Percentiles rank a stretch among this genome's conserved stretches.
These are phyloP conservation scores for Lithophane leautieri DNA, from an alignment of 2,888 invertebrate species.

Conservation along the genomic window DNA sequence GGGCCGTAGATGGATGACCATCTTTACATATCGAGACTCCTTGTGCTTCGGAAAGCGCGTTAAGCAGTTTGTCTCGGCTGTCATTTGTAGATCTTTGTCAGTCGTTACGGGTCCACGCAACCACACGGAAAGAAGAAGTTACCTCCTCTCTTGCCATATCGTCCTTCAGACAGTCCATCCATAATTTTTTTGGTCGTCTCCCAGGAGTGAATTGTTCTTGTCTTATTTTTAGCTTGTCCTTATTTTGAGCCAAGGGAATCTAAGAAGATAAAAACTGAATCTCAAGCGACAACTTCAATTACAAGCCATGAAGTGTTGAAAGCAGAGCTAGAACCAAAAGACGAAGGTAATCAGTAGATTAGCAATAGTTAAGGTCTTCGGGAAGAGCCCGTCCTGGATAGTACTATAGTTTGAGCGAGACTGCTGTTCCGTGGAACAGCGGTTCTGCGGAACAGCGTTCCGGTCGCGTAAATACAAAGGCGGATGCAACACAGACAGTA, in stretches of 20 bases:
- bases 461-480: no score
- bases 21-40: no score
- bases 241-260: slow-evolving; percentile 86
- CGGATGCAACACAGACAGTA: no score
- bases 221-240: slow-evolving; percentile 78
- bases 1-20: no score
- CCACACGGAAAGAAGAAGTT: no score
- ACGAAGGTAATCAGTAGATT: slow-evolving; percentile 50
- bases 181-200: neutral
- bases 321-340: slow-evolving; percentile 61
- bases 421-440: neutral
- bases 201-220: neutral
- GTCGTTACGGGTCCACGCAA: no score
- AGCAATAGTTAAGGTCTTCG: no score
- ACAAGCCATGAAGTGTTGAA: slow-evolving; percentile 61
- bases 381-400: neutral
- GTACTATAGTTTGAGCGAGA: neutral
- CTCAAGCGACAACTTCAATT: slow-evolving; percentile 55
- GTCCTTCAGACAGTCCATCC: neutral
- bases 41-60: no score
- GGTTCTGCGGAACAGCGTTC: no score
- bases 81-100: no score
- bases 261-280: slow-evolving; percentile 75
- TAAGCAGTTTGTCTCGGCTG: no score
- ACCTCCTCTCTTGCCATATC: no score